Percentiles rank a stretch among this genome's conserved stretches.
These are phyloP conservation scores for Gryllus longicercus DNA, from an alignment of 2,888 invertebrate genomes.

Conservation along the genomic window DNA sequence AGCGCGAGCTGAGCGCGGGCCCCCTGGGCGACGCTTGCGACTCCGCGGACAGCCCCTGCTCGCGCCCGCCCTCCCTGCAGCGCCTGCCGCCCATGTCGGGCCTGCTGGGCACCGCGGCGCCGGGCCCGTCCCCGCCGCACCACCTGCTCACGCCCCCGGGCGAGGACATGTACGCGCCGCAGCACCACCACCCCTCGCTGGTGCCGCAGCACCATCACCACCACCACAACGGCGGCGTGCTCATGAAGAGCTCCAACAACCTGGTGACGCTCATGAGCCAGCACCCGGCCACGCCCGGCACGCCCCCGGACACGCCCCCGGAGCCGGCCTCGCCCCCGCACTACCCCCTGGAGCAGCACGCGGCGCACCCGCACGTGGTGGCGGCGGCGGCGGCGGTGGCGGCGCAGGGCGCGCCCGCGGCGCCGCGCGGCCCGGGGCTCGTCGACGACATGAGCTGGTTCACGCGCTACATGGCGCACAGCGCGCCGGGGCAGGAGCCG, in stretches of 20 bases:
- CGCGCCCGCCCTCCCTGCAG: conserved; percentile 34
- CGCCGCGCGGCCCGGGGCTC: conserved; percentile 41
- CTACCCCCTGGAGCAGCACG: conserved; percentile 39
- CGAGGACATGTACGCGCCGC: conserved; percentile 37
- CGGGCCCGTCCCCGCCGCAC: conserved; percentile 60
- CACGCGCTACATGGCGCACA: conserved; percentile 63
- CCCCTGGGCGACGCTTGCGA: conserved; percentile 33
- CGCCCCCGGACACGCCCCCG: conserved; percentile 82
- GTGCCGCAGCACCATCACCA: neutral
- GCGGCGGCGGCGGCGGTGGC: conserved; percentile 46
- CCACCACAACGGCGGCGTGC: conserved; percentile 45
- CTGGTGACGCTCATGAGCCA: conserved; percentile 33
- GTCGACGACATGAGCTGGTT: conserved; percentile 70
- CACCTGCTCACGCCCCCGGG: conserved; percentile 53
- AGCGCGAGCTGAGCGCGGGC: conserved; percentile 36
- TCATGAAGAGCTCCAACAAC: conserved; percentile 45
- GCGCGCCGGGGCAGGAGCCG: conserved; percentile 55
- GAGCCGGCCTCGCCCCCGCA: conserved; percentile 55
- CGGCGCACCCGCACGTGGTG: conserved; percentile 43
- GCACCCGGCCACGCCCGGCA: conserved; percentile 59
- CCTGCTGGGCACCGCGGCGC: conserved; percentile 42
- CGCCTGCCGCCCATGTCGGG: conserved; percentile 33
- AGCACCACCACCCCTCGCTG: conserved; percentile 53
- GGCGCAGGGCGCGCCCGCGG: conserved; percentile 35
- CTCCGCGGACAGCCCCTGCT: conserved; percentile 31